These are phyloP conservation scores for Lithobates pipiens DNA, from an alignment of 2,797 vertebrate species.

Conservation along the genomic window DNA sequence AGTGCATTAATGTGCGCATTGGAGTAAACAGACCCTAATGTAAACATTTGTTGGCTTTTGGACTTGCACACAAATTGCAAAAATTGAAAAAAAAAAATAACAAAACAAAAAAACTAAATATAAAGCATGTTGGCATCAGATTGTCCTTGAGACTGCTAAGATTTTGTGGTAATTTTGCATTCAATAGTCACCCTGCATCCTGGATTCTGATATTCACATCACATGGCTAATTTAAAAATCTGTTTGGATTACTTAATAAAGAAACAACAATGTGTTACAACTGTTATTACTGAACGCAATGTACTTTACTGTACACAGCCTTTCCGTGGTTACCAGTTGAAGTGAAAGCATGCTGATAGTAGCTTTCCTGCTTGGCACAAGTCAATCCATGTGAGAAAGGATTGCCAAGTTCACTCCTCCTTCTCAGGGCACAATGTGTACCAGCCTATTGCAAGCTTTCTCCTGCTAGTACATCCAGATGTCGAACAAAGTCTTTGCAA, in stretches of 20 bases:
- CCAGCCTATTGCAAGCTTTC: conserved; percentile 2
- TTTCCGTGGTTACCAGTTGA: conserved; percentile 1
- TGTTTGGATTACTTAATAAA: background rate
- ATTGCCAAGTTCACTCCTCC: background rate
- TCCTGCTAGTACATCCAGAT: background rate
- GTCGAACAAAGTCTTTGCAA: background rate
- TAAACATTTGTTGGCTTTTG: no score
- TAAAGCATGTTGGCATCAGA: no score
- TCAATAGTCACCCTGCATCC: background rate
- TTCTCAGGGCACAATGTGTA: conserved; percentile 26
- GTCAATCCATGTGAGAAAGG: conserved; percentile 31
- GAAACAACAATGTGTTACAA: background rate
- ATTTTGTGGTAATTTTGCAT: no score
- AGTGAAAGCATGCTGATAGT: conserved; percentile 6
- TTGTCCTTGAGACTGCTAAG: no score
- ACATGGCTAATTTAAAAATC: conserved; percentile 5
- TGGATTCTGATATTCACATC: background rate
- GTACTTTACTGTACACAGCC: conserved; percentile 28
- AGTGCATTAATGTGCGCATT: no score
- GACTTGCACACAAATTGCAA: no score
- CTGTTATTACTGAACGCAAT: conserved; percentile 1
- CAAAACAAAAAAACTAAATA: no score
- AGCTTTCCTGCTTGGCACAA: conserved; percentile 15
- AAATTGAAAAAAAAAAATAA: no score
- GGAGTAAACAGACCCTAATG: no score